Evolutionary conservation across 2,888 invertebrate species (phyloP).

Genomic region (Leptinotarsa rubiginosa): DNA sequence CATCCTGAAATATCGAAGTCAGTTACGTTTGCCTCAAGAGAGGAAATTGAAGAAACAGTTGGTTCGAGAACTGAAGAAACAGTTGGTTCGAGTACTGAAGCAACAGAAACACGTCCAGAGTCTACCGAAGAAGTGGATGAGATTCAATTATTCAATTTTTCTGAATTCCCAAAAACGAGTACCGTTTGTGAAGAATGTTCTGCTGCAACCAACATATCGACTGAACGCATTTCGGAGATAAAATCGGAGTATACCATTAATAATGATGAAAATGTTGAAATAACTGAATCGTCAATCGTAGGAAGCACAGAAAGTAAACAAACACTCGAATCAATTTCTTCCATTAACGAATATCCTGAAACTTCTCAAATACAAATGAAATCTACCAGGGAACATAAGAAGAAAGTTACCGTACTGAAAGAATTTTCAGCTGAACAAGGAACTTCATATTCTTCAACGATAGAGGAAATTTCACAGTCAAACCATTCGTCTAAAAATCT

Average conservation of each 20-base stretch:
- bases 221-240: background rate
- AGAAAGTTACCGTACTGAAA: background rate
- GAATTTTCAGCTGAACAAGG: background rate
- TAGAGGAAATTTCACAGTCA: background rate
- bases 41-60: too few species aligned
- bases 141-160: too few species aligned
- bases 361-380: background rate
- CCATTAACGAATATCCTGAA: background rate
- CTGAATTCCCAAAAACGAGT: background rate
- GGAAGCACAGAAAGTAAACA: background rate
- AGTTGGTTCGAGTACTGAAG: too few species aligned
- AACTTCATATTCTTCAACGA: background rate
- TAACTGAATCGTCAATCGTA: background rate
- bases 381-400: background rate
- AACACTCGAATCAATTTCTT: background rate
- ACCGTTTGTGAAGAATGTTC: background rate
- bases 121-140: background rate
- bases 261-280: background rate
- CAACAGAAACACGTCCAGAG: too few species aligned
- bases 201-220: background rate
- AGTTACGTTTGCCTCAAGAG: too few species aligned
- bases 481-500: background rate
- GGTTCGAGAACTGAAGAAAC: too few species aligned
- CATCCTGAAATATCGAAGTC: too few species aligned
- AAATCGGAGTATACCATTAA: background rate